Evolutionary conservation across 2,888 invertebrate species (phyloP), one percentile per base, ranked within the genome.

Genomic region (Erebia palarica): DNA sequence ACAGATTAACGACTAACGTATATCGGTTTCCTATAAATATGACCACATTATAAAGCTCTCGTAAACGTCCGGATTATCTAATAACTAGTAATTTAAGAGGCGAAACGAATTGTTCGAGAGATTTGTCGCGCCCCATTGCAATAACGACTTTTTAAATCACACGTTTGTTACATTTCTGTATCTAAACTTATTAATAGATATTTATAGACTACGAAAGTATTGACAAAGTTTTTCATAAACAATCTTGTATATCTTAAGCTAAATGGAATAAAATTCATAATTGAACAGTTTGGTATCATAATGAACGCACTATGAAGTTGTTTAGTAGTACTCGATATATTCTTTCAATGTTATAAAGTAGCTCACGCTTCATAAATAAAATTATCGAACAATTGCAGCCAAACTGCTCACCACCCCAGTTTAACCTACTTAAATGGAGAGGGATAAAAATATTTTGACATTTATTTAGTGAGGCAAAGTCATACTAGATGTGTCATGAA

Each of bases 281-380:
- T 71, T 16, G 57, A 57, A 63, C 61, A 21, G 47, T 11, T 0
- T 21, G 9, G 3, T 5, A 21, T 53, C 10, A 60, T 16, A 10
- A n/a, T 55, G 10, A 63, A 7, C 21, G 18, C 49, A 49, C 8
- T 3, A 13, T 3, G 27, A 49, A 49, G 8, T 47, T 60, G 68
- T 61, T 49, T 13, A n/a, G 18, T 55, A 69, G 70, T 69, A 64
- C 66, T 60, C 60, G 53, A 61, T 64, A 21, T 69, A 64, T 72
- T 68, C 60, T 84, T 81, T 81, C 79, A 80, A 83, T 83, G 78
- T 76, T 80, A 86, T 83, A 81, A 77, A 81, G 79, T 81, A 81
- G 81, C 86, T 87, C 87, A 92, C 87, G 92, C 85, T 80, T 82
- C 91, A 91, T 92, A 92, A 92, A 92, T 92, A 87, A 89, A 91